Base-by-base conservation (phyloP, 2,888 invertebrate genomes). In the Mythimna impura region DNA sequence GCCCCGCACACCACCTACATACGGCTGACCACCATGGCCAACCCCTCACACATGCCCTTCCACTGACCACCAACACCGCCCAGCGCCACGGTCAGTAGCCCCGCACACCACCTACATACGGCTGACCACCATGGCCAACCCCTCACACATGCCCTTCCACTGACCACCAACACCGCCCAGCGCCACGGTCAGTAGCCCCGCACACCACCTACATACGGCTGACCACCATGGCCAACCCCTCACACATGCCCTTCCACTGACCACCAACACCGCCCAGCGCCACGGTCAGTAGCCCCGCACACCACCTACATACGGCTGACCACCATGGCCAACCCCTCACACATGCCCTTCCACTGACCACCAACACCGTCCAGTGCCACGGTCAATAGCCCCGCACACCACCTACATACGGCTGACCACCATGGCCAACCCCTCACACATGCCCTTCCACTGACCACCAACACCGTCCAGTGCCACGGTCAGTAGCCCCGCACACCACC, bases 1-100 rank as follows among this genome's bases (percentile, higher is more conserved):
- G 17, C 47, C 58, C 94, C 97, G 64, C 98, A 97, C 86, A 97
- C 98, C 87, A 97, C 98, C 86, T 98, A 98, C 96, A 97, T 97
- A 92, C 98, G 98, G 92, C 96, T 98, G 90, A 98, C 98, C 80
- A 96, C 55, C 55, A 55, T 25, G 55, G 25, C 25, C 55, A 97
- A 98, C 95, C 97, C 98, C 74, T 97, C 97, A 88, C 98, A 97
- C 91, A 97, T 97, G 91, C 97, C 97, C 69, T 90, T 89, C 88
- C 94, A 95, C 92, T 90, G 90, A 90, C 85, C 4, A 36, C 54
- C 52, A 25, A 17, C 47, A 8, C 8, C n/a, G 7, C 2, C 52
- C 20, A 20, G n/a, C 52, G 12, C 25, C 68, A 63, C 57, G 72
- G 71, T 55, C 57, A 62, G 36, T 20, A 20, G 17, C 17, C 12